phyloP scores from a whole-genome alignment of 2,888 invertebrate species.

The Aspidiotus destructor region DNA sequence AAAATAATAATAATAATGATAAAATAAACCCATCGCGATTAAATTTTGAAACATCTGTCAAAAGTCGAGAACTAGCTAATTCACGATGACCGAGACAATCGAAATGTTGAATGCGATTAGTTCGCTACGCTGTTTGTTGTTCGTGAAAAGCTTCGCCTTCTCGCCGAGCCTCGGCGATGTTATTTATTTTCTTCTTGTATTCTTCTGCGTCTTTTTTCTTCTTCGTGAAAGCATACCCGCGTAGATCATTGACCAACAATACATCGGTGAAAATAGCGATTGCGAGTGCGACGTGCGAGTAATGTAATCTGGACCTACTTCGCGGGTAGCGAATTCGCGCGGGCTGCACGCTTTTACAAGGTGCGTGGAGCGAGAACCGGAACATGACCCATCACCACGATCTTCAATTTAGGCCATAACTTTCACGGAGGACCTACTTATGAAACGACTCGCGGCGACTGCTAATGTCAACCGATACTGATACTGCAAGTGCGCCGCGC shows the following conservation, averaged over 20 bases:
- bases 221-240: constrained; percentile 23
- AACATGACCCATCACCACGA: constrained; percentile 33
- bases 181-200: neutral
- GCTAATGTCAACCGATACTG: constrained; percentile 14
- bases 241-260: constrained; percentile 27
- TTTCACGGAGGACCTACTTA: constrained; percentile 32
- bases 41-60: constrained; percentile 19
- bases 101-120: constrained; percentile 6
- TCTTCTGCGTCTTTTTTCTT: neutral
- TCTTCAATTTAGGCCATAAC: constrained; percentile 33
- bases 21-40: constrained; percentile 5
- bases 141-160: constrained; percentile 7
- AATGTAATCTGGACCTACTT: constrained; percentile 26
- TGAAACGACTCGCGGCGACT: constrained; percentile 19
- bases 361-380: constrained; percentile 29
- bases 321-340: constrained; percentile 15
- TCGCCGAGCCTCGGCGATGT: neutral
- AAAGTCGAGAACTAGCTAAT: constrained; percentile 18
- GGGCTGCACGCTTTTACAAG: constrained; percentile 15
- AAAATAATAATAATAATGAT: too few species aligned
- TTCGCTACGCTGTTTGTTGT: constrained; percentile 7
- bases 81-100: constrained; percentile 10
- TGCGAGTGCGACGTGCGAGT: neutral
- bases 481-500: neutral
- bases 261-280: constrained; percentile 19